These are phyloP conservation scores for Trachelipus rathkii DNA, from an alignment of 1,140 invertebrate species.

Conservation along the genomic window DNA sequence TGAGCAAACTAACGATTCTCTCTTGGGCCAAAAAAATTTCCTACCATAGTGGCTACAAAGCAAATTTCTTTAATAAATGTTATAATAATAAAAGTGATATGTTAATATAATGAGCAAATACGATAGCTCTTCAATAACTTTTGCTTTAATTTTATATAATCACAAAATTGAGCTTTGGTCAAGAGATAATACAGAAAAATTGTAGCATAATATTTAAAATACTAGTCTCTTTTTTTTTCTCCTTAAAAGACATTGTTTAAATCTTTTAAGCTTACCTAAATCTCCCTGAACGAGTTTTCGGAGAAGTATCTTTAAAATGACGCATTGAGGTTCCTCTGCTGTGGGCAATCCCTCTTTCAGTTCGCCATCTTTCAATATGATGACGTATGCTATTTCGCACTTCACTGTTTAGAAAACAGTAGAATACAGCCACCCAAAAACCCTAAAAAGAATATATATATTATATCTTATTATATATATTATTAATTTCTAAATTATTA, in stretches of 20 bases:
- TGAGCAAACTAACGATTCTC: slow-evolving; percentile 32
- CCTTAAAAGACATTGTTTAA: no score
- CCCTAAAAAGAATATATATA: slow-evolving; percentile 58
- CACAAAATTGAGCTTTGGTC: no score
- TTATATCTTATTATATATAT: slow-evolving; percentile 5
- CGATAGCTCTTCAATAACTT: no score
- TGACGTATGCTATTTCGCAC: slow-evolving; percentile 77
- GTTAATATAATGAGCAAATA: no score
- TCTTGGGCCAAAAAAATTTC: slow-evolving; percentile 28
- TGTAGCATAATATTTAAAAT: no score
- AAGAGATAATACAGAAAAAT: no score
- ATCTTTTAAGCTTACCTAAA: slow-evolving; percentile 14
- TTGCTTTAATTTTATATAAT: no score
- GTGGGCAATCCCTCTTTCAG: slow-evolving; percentile 48
- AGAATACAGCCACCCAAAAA: slow-evolving; percentile 76
- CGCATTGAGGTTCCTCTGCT: slow-evolving; percentile 12
- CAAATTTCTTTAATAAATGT: no score
- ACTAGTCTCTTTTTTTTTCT: no score
- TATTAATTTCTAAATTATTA: no score
- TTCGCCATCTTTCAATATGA: slow-evolving; percentile 73
- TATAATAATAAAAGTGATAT: no score
- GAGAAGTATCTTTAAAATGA: slow-evolving; percentile 19
- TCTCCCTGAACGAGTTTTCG: neutral
- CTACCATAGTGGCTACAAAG: neutral
- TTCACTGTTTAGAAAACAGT: slow-evolving; percentile 87